Percentiles rank a stretch among this genome's conserved stretches.
These are phyloP conservation scores for Heterochromis multidens DNA, from an alignment of 2,113 vertebrate species.

Conservation along the genomic window DNA sequence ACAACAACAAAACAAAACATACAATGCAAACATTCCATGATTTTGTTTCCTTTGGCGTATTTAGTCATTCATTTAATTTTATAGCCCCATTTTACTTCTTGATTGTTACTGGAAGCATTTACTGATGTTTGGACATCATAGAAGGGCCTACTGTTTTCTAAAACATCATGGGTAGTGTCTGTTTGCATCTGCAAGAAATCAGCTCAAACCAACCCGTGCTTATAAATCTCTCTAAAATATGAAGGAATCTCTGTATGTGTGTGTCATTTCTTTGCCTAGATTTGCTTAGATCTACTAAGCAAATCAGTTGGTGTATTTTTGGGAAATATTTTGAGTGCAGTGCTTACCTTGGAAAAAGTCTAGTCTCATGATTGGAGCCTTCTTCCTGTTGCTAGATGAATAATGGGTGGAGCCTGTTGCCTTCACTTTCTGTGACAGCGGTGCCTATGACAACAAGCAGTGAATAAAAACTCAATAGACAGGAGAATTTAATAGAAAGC, in stretches of 20 bases:
- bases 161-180: background rate
- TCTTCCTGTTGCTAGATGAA: background rate
- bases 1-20: background rate
- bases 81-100: background rate
- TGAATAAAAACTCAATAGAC: background rate
- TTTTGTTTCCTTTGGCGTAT: background rate
- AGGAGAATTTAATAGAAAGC: background rate
- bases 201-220: background rate
- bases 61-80: background rate
- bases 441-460: background rate
- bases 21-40: background rate
- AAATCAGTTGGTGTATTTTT: too few relatives aligned
- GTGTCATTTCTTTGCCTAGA: background rate
- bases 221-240: background rate
- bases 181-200: background rate
- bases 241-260: background rate
- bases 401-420: background rate
- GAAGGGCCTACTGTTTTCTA: background rate
- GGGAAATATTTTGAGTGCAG: too few relatives aligned
- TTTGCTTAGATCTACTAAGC: background rate
- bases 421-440: background rate
- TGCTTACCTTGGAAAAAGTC: background rate
- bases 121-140: background rate
- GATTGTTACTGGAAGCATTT: background rate
- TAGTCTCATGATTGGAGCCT: background rate